A percentile compares a stretch with the other conserved stretches of the same genome.
Evolutionary conservation across 2,888 invertebrate genomes (phyloP).

Genomic region (Philereme vetulata): DNA sequence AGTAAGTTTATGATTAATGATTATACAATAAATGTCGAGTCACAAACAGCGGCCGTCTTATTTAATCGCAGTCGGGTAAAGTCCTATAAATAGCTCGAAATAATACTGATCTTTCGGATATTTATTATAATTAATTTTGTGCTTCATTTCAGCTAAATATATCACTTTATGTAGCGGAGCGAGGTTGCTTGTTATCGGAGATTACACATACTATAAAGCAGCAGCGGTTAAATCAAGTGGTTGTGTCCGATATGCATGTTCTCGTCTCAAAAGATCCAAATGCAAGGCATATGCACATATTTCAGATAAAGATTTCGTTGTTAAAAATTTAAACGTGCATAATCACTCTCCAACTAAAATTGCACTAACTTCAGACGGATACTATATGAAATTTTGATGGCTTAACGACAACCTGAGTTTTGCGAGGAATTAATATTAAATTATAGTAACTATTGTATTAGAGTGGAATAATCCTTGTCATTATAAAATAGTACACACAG

Average conservation of each 20-base stretch:
- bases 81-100: no score
- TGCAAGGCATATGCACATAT: slow-evolving; percentile 27
- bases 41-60: no score
- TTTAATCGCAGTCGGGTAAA: no score
- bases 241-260: slow-evolving; percentile 8
- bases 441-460: no score
- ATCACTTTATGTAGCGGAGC: not conserved
- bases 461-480: no score
- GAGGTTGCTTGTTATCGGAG: not conserved
- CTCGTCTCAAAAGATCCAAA: not conserved
- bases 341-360: slow-evolving; percentile 28
- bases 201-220: slow-evolving; percentile 1
- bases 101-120: no score
- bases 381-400: slow-evolving; percentile 14
- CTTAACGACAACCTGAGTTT: not conserved
- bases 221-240: not conserved
- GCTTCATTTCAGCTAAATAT: not conserved
- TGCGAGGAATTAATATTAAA: no score
- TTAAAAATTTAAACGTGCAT: slow-evolving; percentile 14
- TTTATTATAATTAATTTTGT: not conserved
- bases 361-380: slow-evolving; percentile 4
- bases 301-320: slow-evolving; percentile 8
- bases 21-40: no score
- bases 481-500: no score
- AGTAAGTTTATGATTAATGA: no score